Conservation (phyloP, 2,888 invertebrate species). For the Catocala nupta region DNA sequence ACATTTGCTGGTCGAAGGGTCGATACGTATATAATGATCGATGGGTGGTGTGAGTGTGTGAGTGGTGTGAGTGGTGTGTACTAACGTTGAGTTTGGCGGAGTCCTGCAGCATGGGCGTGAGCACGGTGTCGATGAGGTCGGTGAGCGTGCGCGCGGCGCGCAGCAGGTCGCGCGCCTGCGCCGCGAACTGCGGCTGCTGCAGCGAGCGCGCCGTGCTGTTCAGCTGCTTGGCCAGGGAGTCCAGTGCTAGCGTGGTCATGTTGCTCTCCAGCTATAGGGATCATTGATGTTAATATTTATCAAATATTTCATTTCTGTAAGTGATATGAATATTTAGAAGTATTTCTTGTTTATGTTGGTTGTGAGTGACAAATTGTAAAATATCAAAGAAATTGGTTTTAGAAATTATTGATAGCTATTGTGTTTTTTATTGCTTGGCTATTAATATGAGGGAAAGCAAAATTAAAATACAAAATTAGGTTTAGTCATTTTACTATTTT, state of each 20-base stretch:
- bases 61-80: constrained; percentile 30
- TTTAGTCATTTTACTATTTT: too few relatives aligned
- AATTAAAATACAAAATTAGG: too few relatives aligned
- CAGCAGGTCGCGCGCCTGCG: constrained; percentile 69
- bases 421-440: too few relatives aligned
- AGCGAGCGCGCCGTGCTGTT: constrained; percentile 85
- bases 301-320: too few relatives aligned
- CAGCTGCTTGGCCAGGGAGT: constrained; percentile 87
- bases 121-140: constrained; percentile 85
- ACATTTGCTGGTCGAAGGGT: too few relatives aligned
- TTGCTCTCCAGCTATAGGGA: constrained; percentile 88
- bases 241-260: constrained; percentile 90
- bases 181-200: constrained; percentile 63
- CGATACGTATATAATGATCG: too few relatives aligned
- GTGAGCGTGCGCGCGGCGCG: constrained; percentile 79
- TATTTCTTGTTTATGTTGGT: too few relatives aligned
- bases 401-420: too few relatives aligned
- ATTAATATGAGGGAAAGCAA: too few relatives aligned
- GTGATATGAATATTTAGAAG: too few relatives aligned
- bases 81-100: constrained; percentile 86
- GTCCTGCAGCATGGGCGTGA: constrained; percentile 88
- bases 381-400: too few relatives aligned
- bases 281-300: background rate
- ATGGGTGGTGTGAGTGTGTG: background rate
- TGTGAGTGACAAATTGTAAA: too few relatives aligned